Percentiles rank a stretch among this genome's conserved stretches.
Evolutionary conservation across 2,888 invertebrate species (phyloP).

Genomic region (Drosophila affinis): DNA sequence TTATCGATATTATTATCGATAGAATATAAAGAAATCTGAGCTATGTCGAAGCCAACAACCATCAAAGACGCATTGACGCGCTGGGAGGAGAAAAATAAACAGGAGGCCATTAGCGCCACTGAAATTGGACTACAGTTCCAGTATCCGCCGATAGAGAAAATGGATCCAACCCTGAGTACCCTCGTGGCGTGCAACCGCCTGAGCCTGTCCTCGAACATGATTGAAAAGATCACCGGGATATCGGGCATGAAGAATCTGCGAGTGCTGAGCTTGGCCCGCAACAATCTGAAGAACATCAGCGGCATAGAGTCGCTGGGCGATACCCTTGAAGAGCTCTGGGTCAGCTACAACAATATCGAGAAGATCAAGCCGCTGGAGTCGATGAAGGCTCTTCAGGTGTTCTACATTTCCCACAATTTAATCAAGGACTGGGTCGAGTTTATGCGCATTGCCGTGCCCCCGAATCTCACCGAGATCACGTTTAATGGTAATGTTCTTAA

Average conservation of each 20-base stretch:
- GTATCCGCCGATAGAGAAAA: slow-evolving; percentile 92
- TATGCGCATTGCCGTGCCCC: slow-evolving; percentile 90
- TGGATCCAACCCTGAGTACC: slow-evolving; percentile 92
- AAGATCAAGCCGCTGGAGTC: slow-evolving; percentile 86
- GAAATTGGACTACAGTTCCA: slow-evolving; percentile 89
- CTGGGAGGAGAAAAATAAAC: slow-evolving; percentile 92
- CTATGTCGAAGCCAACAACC: slow-evolving; percentile 88
- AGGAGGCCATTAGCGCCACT: slow-evolving; percentile 87
- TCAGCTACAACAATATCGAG: slow-evolving; percentile 84
- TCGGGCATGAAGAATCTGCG: slow-evolving; percentile 92
- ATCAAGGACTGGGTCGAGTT: slow-evolving; percentile 97
- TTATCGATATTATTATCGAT: no score
- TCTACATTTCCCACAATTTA: slow-evolving; percentile 92
- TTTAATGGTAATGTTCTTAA: slow-evolving; percentile 92
- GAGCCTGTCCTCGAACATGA: slow-evolving; percentile 96
- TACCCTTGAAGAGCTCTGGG: slow-evolving; percentile 87
- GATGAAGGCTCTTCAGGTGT: slow-evolving; percentile 82
- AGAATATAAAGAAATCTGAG: background rate
- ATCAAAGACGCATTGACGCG: slow-evolving; percentile 94
- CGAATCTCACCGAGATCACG: slow-evolving; percentile 90
- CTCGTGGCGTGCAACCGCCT: slow-evolving; percentile 89
- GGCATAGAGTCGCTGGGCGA: slow-evolving; percentile 84
- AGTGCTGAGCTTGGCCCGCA: slow-evolving; percentile 93
- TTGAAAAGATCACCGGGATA: slow-evolving; percentile 95
- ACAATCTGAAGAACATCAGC: slow-evolving; percentile 94